Evolutionary conservation across 1,140 invertebrate species (phyloP), one percentile per base, ranked within the genome.

Genomic region (Onthophagus taurus): DNA sequence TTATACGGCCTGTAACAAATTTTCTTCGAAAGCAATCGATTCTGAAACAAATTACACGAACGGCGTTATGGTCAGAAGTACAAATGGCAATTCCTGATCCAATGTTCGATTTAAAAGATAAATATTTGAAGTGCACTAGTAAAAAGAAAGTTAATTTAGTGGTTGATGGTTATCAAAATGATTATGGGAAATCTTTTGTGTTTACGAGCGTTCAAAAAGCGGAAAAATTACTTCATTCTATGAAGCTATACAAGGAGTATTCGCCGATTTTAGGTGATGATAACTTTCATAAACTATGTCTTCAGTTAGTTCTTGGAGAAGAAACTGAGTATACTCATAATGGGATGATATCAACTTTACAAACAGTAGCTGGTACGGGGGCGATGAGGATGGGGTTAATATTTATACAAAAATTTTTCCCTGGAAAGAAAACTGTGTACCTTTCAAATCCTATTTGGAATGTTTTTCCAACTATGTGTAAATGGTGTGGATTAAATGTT

Each of bases 141-240:
- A 79, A 89, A 1, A 94, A 97, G 52, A 99, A 99, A 71, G 90
- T 99, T 26, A 99, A 99, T 66, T 75, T 99, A 20, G 94, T 95
- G 50, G 96, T 88, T 30, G 96, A 95, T 52, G 94, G 95, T 29
- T 99, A 99, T 66, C 77, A 95, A 54, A 94, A 97, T 73, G 94
- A 99, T 63, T 81, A 92, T 64, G 94, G 93, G 38, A 96, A 96
- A 71, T 93, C 94, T 12, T 96, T 81, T 69, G 77, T 97, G 17
- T 71, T 98, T 11, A 88, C 89, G 31, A 86, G 82, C 70, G 92
- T 98, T 21, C 72, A 72, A 52, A 82, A 85, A 72, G 90, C 88
- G 51, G 61, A 64, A 49, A 46, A 58, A 30, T 41, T 56, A 42
- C 38, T 64, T 7, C 31, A 42, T 24, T 62, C 67, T 1, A 81